Evolutionary conservation across 2,113 vertebrate species (phyloP).

Genomic region (Corythaixoides concolor): DNA sequence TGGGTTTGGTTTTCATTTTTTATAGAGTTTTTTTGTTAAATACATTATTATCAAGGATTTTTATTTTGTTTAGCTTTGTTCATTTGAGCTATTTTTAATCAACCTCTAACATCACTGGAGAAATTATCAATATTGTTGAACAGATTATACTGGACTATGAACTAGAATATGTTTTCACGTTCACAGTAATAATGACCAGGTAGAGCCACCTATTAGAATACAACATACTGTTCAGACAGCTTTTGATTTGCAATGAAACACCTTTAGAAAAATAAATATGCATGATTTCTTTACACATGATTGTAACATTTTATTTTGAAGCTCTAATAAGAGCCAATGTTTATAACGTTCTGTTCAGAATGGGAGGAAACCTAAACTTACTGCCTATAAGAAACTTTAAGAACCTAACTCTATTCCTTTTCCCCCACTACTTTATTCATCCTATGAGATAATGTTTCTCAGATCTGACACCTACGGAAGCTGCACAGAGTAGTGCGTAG

Average conservation of each 20-base stretch:
- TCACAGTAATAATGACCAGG: background rate
- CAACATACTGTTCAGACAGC: background rate
- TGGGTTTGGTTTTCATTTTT: fast-evolving
- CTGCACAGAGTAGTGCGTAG: background rate
- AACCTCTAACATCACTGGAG: background rate
- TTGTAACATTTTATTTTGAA: background rate
- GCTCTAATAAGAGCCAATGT: background rate
- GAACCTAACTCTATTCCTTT: background rate
- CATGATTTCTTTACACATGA: background rate
- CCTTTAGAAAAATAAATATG: background rate
- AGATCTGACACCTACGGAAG: background rate
- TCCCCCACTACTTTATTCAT: fast-evolving
- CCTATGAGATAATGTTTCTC: background rate
- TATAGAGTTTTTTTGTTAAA: background rate
- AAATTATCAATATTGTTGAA: background rate
- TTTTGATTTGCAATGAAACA: background rate
- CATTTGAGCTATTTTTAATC: background rate
- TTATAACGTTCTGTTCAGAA: background rate
- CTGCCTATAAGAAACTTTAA: fast-evolving
- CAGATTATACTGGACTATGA: background rate
- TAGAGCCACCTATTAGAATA: background rate
- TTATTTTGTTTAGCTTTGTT: background rate
- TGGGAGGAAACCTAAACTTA: background rate
- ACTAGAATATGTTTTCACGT: background rate
- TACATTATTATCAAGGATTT: background rate